phyloP scores from a whole-genome alignment of 2,797 vertebrate species.

The Thalassophryne amazonica region DNA sequence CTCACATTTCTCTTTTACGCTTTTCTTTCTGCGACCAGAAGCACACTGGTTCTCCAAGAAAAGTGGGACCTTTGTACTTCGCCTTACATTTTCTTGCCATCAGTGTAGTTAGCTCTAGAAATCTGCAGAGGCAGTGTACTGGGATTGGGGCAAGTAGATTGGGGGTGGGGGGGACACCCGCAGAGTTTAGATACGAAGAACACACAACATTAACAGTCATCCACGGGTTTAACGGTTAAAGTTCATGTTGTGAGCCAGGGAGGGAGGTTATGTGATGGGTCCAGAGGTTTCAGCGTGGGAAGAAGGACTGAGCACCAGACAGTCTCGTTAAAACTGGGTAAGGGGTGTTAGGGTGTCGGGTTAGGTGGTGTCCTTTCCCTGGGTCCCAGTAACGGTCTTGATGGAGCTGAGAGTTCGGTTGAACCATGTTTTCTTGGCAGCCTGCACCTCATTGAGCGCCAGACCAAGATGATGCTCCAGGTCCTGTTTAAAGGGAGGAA shows the following conservation, averaged over 20 bases:
- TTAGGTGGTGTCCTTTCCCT: slow-evolving; percentile 98
- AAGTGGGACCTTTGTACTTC: slow-evolving; percentile 67
- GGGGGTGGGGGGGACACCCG: slow-evolving; percentile 6
- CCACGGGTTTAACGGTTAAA: slow-evolving; percentile 40
- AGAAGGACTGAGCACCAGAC: slow-evolving; percentile 23
- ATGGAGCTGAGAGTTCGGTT: slow-evolving; percentile 98
- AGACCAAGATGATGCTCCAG: slow-evolving; percentile 96
- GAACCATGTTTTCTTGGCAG: slow-evolving; percentile 99
- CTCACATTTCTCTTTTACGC: slow-evolving; percentile 11
- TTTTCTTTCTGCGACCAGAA: slow-evolving; percentile 46
- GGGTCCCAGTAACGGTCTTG: slow-evolving; percentile 96
- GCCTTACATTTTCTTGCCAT: slow-evolving; percentile 55
- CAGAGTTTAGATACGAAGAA: slow-evolving; percentile 24
- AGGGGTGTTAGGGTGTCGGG: slow-evolving; percentile 5
- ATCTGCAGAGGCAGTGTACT: slow-evolving; percentile 55
- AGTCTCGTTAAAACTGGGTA: slow-evolving; percentile 4
- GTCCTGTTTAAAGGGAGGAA: slow-evolving; percentile 77
- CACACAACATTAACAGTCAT: slow-evolving; percentile 26
- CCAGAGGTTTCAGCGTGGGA: slow-evolving; percentile 18
- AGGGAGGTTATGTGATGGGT: slow-evolving; percentile 26
- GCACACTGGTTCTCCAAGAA: slow-evolving; percentile 34
- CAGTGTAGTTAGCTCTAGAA: slow-evolving; percentile 77
- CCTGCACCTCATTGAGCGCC: slow-evolving; percentile 94
- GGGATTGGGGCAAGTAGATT: slow-evolving; percentile 30
- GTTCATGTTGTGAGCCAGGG: slow-evolving; percentile 34